Evolutionary conservation across 2,888 invertebrate species (phyloP).

Genomic region (Drosophila birchii): DNA sequence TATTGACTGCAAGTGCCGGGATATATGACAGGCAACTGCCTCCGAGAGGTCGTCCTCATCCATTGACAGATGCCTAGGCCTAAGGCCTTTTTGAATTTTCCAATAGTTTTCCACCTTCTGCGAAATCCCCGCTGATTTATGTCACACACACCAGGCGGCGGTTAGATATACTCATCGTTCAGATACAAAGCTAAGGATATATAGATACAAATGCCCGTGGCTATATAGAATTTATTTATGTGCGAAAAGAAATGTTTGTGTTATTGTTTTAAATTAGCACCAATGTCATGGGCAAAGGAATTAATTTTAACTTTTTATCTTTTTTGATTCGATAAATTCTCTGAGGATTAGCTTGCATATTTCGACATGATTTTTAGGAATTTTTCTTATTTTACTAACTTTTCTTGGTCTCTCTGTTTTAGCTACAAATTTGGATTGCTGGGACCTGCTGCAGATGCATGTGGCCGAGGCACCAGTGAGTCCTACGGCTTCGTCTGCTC

Average conservation of each 20-base stretch:
- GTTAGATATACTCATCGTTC: conserved; percentile 3
- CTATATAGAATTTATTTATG: conserved; percentile 27
- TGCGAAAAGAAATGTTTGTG: conserved; percentile 30
- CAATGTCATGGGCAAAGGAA: conserved; percentile 76
- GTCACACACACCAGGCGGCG: conserved; percentile 20
- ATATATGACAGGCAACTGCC: conserved; percentile 26
- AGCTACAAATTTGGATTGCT: conserved; percentile 84
- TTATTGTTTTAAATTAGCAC: conserved; percentile 76
- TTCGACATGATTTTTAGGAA: neutral
- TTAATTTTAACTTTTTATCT: conserved; percentile 49
- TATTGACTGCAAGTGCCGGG: conserved; percentile 44
- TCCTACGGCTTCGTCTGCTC: conserved; percentile 58
- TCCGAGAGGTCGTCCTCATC: neutral
- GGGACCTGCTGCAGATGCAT: conserved; percentile 82
- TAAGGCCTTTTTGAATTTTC: conserved; percentile 27
- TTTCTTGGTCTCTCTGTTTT: neutral
- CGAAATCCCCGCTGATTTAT: conserved; percentile 44
- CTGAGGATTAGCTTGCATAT: conserved; percentile 22
- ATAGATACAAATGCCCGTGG: conserved; percentile 7
- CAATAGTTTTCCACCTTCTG: conserved; percentile 30
- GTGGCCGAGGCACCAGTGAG: conserved; percentile 65
- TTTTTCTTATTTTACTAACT: neutral
- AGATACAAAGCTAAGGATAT: conserved; percentile 14
- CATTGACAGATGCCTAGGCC: conserved; percentile 32
- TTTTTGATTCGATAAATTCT: conserved; percentile 21